Evolutionary conservation across 2,113 vertebrate species (phyloP).

Genomic region (Melanocharis versteri): DNA sequence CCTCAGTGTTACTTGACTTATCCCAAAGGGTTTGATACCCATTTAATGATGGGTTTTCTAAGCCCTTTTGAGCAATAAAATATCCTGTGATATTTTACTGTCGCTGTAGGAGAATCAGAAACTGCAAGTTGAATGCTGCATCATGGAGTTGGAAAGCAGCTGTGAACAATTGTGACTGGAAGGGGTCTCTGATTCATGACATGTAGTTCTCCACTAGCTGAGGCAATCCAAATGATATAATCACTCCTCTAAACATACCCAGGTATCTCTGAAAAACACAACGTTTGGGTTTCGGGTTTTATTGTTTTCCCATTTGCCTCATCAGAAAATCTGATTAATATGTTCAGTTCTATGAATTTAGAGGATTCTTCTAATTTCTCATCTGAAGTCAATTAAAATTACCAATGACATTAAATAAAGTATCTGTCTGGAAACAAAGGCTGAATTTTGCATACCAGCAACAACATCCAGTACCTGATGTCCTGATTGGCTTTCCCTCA

Average conservation of each 20-base stretch:
- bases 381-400: not conserved
- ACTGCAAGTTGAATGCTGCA: not conserved
- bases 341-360: not conserved
- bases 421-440: not conserved
- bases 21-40: rapidly evolving
- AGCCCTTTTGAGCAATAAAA: not conserved
- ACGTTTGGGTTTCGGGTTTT: rapidly evolving
- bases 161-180: not conserved
- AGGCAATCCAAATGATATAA: not conserved
- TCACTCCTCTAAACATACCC: not conserved
- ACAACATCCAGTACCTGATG: rapidly evolving
- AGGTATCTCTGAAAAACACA: not conserved
- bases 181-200: not conserved
- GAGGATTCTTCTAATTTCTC: not conserved
- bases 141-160: not conserved
- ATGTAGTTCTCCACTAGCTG: not conserved
- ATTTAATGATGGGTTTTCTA: not conserved
- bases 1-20: not conserved
- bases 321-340: not conserved
- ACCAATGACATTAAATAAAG: not conserved
- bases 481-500: not conserved
- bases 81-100: not conserved
- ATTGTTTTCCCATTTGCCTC: not conserved
- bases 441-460: not conserved
- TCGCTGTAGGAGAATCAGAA: not conserved